These are phyloP conservation scores for Trichomalopsis sarcophagae DNA, from an alignment of 1,140 invertebrate genomes.

Conservation along the genomic window DNA sequence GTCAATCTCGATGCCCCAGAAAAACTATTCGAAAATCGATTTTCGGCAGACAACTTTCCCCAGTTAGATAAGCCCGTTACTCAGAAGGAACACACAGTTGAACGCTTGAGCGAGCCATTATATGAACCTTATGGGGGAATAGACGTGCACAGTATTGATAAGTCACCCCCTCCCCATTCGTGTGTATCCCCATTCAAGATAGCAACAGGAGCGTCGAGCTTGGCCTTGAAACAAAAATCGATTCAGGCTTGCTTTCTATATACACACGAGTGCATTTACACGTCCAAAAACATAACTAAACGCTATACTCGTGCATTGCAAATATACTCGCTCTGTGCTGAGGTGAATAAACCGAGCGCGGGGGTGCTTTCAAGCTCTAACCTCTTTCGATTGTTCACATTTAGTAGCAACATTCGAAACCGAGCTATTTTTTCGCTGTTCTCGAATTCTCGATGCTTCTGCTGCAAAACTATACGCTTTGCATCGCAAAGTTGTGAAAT, in stretches of 20 bases:
- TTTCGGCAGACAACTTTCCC: background rate
- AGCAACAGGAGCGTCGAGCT: background rate
- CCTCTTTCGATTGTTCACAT: background rate
- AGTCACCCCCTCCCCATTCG: background rate
- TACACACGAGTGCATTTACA: background rate
- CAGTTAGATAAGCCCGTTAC: too few relatives aligned
- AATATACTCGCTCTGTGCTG: background rate
- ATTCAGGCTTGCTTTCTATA: conserved; percentile 6
- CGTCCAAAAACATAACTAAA: background rate
- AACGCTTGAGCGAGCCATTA: background rate
- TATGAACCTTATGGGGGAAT: background rate
- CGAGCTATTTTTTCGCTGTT: too few relatives aligned
- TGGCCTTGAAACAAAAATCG: background rate
- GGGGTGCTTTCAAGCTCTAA: background rate
- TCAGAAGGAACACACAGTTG: background rate
- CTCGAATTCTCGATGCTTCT: too few relatives aligned
- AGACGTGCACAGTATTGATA: background rate
- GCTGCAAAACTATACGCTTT: too few relatives aligned
- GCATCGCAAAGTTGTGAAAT: too few relatives aligned
- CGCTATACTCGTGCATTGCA: background rate
- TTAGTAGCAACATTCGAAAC: too few relatives aligned
- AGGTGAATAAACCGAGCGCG: too few relatives aligned
- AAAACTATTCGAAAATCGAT: background rate
- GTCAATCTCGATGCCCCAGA: background rate
- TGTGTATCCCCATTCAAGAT: background rate